Percentiles rank a stretch among this genome's conserved stretches.
Conservation (phyloP, 2,888 invertebrate genomes). For the Oxytorus armatus region DNA sequence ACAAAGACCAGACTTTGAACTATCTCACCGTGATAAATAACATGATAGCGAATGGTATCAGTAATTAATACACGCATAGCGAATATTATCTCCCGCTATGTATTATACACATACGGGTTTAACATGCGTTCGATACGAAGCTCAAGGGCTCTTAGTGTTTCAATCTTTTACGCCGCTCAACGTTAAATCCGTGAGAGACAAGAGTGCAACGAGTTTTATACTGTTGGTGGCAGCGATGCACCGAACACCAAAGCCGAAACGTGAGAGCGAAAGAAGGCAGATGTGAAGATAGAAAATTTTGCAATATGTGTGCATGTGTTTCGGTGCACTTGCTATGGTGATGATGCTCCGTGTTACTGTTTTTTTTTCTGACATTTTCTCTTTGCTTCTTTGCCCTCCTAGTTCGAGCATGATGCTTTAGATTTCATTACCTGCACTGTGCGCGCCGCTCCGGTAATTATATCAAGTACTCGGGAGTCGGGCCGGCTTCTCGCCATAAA, state of each 20-base stretch:
- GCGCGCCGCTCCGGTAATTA: slow-evolving; percentile 69
- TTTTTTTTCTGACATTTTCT: slow-evolving; percentile 25
- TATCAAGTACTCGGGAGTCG: slow-evolving; percentile 69
- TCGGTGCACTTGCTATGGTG: neutral
- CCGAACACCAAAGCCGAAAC: slow-evolving; percentile 10
- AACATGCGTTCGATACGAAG: slow-evolving; percentile 17
- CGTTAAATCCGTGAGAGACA: slow-evolving; percentile 32
- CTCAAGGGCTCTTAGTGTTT: slow-evolving; percentile 75
- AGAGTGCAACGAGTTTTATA: slow-evolving; percentile 63
- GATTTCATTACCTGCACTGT: slow-evolving; percentile 74
- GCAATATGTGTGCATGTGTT: slow-evolving; percentile 20
- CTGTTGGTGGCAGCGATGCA: slow-evolving; percentile 25
- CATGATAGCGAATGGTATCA: neutral
- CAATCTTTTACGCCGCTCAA: slow-evolving; percentile 72
- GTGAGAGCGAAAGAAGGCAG: slow-evolving; percentile 14
- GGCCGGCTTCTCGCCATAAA: slow-evolving; percentile 59
- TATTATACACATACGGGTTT: neutral
- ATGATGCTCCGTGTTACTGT: slow-evolving; percentile 29
- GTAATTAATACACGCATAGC: slow-evolving; percentile 40
- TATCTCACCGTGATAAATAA: too few relatives aligned
- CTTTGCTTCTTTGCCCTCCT: slow-evolving; percentile 28
- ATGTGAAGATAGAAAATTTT: slow-evolving; percentile 10
- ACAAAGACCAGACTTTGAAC: slow-evolving; percentile 8
- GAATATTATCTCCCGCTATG: slow-evolving; percentile 14
- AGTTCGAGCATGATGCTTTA: slow-evolving; percentile 60